Percentiles rank a stretch among this genome's conserved stretches.
Evolutionary conservation across 1,140 invertebrate species (phyloP).

Genomic region (Sinonovacula constricta): DNA sequence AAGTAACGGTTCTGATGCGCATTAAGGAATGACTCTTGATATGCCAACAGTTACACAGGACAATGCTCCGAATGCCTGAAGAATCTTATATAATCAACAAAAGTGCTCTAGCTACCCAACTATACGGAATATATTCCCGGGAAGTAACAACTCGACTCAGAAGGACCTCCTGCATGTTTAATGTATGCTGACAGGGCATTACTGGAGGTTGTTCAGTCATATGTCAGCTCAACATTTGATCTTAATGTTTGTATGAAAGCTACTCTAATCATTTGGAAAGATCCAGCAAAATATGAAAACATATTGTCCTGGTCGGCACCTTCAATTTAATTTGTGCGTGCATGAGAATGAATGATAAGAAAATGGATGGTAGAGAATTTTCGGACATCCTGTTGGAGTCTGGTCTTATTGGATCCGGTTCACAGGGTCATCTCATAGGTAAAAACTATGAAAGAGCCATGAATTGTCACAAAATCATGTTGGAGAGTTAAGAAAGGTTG

Average conservation of each 20-base stretch:
- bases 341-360: constrained; percentile 58
- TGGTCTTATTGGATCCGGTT: constrained; percentile 44
- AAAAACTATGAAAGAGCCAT: constrained; percentile 56
- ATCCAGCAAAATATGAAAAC: constrained; percentile 51
- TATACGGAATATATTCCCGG: not conserved
- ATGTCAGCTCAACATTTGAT: constrained; percentile 57
- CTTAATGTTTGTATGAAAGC: constrained; percentile 63
- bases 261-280: constrained; percentile 55
- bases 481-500: constrained; percentile 35
- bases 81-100: constrained; percentile 30
- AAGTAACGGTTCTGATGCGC: not conserved
- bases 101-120: constrained; percentile 14
- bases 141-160: not conserved
- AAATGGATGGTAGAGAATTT: constrained; percentile 49
- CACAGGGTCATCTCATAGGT: constrained; percentile 38
- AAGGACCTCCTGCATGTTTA: constrained; percentile 46
- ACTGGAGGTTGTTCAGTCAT: constrained; percentile 51
- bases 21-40: not conserved
- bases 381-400: constrained; percentile 48
- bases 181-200: constrained; percentile 44
- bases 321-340: constrained; percentile 54
- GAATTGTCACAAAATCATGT: constrained; percentile 47
- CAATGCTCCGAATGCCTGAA: not conserved
- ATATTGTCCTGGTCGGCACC: constrained; percentile 55
- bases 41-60: not conserved